These are phyloP conservation scores for Cepphus grylle DNA, from an alignment of 2,113 vertebrate genomes.

Conservation along the genomic window DNA sequence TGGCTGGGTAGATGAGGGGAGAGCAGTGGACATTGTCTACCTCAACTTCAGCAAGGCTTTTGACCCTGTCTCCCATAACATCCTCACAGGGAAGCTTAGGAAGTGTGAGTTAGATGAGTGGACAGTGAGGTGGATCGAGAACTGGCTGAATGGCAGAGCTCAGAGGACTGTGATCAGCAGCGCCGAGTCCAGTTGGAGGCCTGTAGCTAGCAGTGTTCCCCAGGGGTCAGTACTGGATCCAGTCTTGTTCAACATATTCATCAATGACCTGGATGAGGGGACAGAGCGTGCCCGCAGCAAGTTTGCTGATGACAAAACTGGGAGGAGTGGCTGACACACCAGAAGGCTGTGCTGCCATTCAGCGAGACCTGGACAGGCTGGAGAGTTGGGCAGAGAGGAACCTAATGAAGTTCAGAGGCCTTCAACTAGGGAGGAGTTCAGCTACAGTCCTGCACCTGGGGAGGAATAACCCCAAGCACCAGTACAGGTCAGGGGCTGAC, in stretches of 20 bases:
- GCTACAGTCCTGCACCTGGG: not conserved
- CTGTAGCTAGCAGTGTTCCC: not conserved
- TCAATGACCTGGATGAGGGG: not conserved
- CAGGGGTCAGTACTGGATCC: not conserved
- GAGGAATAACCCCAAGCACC: not conserved
- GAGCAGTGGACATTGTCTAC: not conserved
- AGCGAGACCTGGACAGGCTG: not conserved
- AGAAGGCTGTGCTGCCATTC: not conserved
- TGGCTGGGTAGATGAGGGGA: not conserved
- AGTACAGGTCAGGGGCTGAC: not conserved
- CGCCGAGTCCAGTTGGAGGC: not conserved
- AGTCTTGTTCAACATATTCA: not conserved
- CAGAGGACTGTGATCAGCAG: not conserved
- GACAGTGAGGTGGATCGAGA: not conserved
- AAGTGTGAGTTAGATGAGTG: not conserved
- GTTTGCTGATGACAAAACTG: not conserved
- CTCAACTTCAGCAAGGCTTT: not conserved
- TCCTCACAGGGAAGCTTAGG: not conserved
- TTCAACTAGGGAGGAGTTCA: no score
- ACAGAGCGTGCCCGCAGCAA: not conserved
- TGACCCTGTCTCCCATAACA: not conserved
- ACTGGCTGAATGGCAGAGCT: not conserved
- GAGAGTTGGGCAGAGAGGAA: not conserved
- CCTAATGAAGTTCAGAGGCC: not conserved
- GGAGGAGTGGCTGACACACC: not conserved